These are phyloP conservation scores for Drosophila tsacasi DNA, from an alignment of 1,140 invertebrate species.

Conservation along the genomic window DNA sequence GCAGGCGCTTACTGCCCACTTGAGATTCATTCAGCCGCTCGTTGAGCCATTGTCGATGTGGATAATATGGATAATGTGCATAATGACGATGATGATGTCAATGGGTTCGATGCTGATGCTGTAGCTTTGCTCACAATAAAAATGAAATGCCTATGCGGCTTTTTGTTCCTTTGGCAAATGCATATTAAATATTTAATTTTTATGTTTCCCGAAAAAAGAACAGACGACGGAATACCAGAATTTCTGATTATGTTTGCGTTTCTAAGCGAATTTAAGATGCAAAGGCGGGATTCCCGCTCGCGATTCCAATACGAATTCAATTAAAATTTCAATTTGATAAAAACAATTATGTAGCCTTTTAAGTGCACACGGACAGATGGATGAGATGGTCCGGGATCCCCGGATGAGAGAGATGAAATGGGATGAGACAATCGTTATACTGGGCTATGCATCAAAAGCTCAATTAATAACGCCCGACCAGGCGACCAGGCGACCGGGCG, in stretches of 20 bases:
- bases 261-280: slow-evolving; percentile 26
- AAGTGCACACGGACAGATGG: slow-evolving; percentile 50
- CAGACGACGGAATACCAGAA: not conserved
- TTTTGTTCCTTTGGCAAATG: slow-evolving; percentile 25
- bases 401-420: slow-evolving; percentile 20
- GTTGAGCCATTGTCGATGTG: slow-evolving; percentile 71
- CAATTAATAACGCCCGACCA: slow-evolving; percentile 77
- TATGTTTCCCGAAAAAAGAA: slow-evolving; percentile 30
- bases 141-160: slow-evolving; percentile 67
- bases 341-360: slow-evolving; percentile 66
- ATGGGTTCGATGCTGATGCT: slow-evolving; percentile 47
- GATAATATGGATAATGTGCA: slow-evolving; percentile 56
- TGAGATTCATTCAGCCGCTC: slow-evolving; percentile 66
- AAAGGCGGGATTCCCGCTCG: slow-evolving; percentile 4
- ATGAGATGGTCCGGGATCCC: slow-evolving; percentile 12
- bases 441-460: slow-evolving; percentile 70
- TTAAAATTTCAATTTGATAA: slow-evolving; percentile 72
- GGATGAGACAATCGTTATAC: slow-evolving; percentile 58
- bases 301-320: slow-evolving; percentile 56
- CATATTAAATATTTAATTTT: slow-evolving; percentile 76
- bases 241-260: slow-evolving; percentile 12
- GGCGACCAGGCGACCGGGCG: slow-evolving; percentile 65
- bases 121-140: slow-evolving; percentile 54
- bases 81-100: slow-evolving; percentile 51
- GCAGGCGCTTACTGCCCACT: slow-evolving; percentile 43